Evolutionary conservation across 2,888 invertebrate genomes (phyloP).

Genomic region (Dryadula phaetusa): DNA sequence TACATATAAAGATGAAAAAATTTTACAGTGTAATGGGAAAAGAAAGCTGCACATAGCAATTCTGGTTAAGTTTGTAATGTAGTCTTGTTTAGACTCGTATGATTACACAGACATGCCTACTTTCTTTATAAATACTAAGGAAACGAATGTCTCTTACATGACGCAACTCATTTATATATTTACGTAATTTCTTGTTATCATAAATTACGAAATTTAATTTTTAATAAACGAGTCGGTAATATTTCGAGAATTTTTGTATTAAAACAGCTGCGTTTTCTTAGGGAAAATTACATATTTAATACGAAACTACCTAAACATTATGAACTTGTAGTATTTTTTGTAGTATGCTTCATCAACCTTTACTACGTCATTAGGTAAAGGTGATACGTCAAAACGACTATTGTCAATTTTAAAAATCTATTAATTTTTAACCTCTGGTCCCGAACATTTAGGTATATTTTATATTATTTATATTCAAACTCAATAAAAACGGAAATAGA

Average conservation of each 20-base stretch:
- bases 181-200: constrained; percentile 20
- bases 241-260: not conserved
- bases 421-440: not conserved
- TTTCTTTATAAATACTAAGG: constrained; percentile 26
- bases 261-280: not conserved
- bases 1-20: not conserved
- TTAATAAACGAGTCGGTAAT: not conserved
- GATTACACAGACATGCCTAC: constrained; percentile 19
- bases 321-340: constrained; percentile 18
- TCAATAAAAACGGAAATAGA: not conserved
- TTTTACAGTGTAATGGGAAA: constrained; percentile 15
- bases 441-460: not conserved
- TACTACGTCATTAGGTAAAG: constrained; percentile 4
- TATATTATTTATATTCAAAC: not conserved
- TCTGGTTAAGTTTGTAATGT: constrained; percentile 9
- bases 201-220: not conserved
- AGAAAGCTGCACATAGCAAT: not conserved
- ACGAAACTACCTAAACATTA: not conserved
- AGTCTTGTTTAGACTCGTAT: constrained; percentile 9
- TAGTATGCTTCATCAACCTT: not conserved
- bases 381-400: not conserved
- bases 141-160: constrained; percentile 23
- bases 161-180: constrained; percentile 21
- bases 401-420: not conserved
- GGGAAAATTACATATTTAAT: not conserved